Conservation (phyloP, 1,140 invertebrate species). For the Drosophila persimilis region DNA sequence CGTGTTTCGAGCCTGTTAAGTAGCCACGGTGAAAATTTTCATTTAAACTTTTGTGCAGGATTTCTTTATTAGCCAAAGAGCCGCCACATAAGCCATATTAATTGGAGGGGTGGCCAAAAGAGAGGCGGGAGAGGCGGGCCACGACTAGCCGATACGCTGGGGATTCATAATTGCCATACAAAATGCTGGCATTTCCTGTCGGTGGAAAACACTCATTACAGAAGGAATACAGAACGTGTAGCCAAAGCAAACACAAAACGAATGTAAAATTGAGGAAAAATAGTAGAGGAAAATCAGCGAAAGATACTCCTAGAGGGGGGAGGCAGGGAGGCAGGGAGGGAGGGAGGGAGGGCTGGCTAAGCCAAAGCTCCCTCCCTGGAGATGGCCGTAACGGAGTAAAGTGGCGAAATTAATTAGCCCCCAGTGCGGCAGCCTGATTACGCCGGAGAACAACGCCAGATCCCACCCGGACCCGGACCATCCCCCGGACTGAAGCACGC, state of each 20-base stretch:
- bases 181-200: not conserved
- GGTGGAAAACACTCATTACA: conserved; percentile 13
- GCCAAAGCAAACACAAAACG: conserved; percentile 38
- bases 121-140: not conserved
- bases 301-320: conserved; percentile 37
- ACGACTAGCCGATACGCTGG: conserved; percentile 1
- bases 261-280: conserved; percentile 36
- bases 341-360: conserved; percentile 17
- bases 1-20: conserved; percentile 53
- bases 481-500: conserved; percentile 13
- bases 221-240: conserved; percentile 32
- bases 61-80: conserved; percentile 13
- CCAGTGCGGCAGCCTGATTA: conserved; percentile 78
- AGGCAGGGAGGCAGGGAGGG: not conserved
- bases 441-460: conserved; percentile 43
- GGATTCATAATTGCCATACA: not conserved
- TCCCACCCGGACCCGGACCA: not conserved
- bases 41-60: conserved; percentile 53
- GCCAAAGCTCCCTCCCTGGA: conserved; percentile 55
- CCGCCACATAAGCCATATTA: conserved; percentile 35
- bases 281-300: conserved; percentile 26
- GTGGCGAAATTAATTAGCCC: conserved; percentile 81
- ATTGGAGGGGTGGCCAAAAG: conserved; percentile 28
- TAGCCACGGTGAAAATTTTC: conserved; percentile 36
- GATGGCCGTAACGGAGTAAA: conserved; percentile 67